Evolutionary conservation across 2,888 invertebrate species (phyloP).

Genomic region (Clusia tigrina): DNA sequence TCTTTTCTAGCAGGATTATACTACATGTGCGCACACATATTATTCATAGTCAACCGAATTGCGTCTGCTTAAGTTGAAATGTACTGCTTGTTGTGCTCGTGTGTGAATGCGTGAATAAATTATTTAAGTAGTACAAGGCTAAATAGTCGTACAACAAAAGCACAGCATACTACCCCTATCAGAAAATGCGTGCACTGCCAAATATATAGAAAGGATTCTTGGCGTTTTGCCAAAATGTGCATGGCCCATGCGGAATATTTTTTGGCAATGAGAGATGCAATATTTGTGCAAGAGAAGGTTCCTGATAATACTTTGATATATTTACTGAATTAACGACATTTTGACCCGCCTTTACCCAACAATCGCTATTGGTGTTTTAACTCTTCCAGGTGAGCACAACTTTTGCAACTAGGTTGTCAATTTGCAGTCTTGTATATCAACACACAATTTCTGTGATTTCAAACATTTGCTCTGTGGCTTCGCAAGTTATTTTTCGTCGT

Average conservation of each 20-base stretch:
- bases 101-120: constrained; percentile 30
- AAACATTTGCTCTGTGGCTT: too few relatives aligned
- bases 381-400: too few relatives aligned
- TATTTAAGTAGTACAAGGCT: constrained; percentile 43
- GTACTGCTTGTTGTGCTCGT: background rate
- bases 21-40: constrained; percentile 1
- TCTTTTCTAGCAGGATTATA: background rate
- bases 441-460: too few relatives aligned
- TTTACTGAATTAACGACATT: too few relatives aligned
- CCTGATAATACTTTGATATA: too few relatives aligned
- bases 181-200: background rate
- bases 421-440: too few relatives aligned
- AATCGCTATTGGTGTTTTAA: too few relatives aligned
- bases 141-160: background rate
- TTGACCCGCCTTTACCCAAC: too few relatives aligned
- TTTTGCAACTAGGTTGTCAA: too few relatives aligned
- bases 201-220: constrained; percentile 30
- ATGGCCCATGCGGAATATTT: background rate
- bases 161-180: background rate
- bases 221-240: constrained; percentile 35
- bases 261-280: too few relatives aligned
- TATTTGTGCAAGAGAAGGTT: too few relatives aligned
- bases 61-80: constrained; percentile 1
- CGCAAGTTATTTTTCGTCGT: too few relatives aligned
- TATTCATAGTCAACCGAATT: constrained; percentile 15